Evolutionary conservation across 2,113 vertebrate species (phyloP).

Genomic region (Oryzias woworae): DNA sequence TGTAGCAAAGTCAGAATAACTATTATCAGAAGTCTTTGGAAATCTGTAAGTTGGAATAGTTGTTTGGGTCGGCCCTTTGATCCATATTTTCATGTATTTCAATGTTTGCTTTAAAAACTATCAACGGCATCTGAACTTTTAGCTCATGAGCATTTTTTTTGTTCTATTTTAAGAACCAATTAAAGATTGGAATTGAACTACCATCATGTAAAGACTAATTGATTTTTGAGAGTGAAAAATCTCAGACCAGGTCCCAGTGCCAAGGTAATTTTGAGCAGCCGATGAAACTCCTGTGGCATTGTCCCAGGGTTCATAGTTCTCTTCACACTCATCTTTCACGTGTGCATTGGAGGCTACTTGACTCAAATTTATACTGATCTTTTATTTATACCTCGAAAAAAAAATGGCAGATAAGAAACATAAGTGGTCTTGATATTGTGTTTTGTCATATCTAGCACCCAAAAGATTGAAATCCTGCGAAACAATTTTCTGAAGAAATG

Average conservation of each 20-base stretch:
- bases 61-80: no score
- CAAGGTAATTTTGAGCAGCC: slow-evolving; percentile 73
- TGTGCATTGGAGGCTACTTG: slow-evolving; percentile 78
- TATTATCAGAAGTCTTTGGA: no score
- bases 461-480: slow-evolving; percentile 99
- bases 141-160: slow-evolving; percentile 10
- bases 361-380: slow-evolving; percentile 96
- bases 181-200: slow-evolving; percentile 62
- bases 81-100: no score
- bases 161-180: slow-evolving; percentile 49
- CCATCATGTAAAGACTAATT: slow-evolving; percentile 75
- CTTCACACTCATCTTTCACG: slow-evolving; percentile 77
- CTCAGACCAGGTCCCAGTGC: slow-evolving; percentile 61
- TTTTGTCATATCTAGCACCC: slow-evolving; percentile 97
- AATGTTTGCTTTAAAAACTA: neutral
- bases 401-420: slow-evolving; percentile 97
- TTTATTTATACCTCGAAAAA: slow-evolving; percentile 99
- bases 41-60: no score
- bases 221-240: slow-evolving; percentile 80
- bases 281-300: slow-evolving; percentile 67
- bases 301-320: slow-evolving; percentile 75
- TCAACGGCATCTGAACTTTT: slow-evolving; percentile 7
- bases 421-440: slow-evolving; percentile 99
- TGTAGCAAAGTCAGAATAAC: no score
- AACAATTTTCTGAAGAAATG: slow-evolving; percentile 99